These are phyloP conservation scores for Fratercula arctica DNA, from an alignment of 2,797 vertebrate genomes.

Conservation along the genomic window DNA sequence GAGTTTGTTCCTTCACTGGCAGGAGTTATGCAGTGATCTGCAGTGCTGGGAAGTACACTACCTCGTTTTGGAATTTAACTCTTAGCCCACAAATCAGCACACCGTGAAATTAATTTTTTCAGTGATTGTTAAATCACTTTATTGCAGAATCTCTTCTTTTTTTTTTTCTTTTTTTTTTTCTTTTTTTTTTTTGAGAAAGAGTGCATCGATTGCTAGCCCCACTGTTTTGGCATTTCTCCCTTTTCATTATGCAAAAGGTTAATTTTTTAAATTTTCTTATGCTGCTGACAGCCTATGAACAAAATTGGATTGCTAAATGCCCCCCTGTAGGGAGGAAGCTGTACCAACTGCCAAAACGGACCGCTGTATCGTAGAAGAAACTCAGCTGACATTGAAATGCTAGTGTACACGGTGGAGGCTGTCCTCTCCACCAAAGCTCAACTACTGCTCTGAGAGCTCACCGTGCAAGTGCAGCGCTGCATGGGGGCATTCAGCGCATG, in stretches of 20 bases:
- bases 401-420: neutral
- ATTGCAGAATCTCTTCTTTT: neutral
- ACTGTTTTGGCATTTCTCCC: neutral
- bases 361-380: neutral
- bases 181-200: neutral
- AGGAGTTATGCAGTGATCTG: slow-evolving; percentile 33
- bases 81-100: neutral
- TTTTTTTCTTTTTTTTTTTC: neutral
- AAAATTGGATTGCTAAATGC: neutral
- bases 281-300: neutral
- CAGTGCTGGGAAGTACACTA: slow-evolving; percentile 16
- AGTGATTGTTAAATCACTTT: neutral
- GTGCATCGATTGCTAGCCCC: neutral
- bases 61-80: slow-evolving; percentile 55
- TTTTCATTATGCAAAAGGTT: neutral
- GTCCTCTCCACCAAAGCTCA: neutral
- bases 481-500: neutral
- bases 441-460: neutral
- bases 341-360: neutral
- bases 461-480: neutral
- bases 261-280: neutral
- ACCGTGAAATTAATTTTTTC: neutral
- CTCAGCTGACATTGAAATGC: neutral
- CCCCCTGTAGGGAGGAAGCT: neutral
- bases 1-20: slow-evolving; percentile 52